Evolutionary conservation across 1,140 invertebrate species (phyloP).

Genomic region (Nixonia krombeini): DNA sequence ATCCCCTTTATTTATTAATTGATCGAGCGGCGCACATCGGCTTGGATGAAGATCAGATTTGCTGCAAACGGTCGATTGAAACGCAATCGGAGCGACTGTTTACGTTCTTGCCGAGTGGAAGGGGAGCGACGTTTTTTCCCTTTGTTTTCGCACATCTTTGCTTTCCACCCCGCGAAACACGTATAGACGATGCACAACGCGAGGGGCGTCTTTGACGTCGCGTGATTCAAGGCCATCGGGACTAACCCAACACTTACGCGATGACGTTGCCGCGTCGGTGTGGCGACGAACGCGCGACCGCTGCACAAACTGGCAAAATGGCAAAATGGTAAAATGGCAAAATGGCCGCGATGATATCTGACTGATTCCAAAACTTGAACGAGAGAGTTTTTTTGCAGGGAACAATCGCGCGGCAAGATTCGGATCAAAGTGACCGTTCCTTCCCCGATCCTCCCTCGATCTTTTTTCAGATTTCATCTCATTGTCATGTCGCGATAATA

Average conservation of each 20-base stretch:
- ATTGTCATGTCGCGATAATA: no score
- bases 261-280: slow-evolving; percentile 2
- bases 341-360: slow-evolving; percentile 31
- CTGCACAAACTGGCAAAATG: slow-evolving; percentile 22
- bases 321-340: slow-evolving; percentile 25
- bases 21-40: no score
- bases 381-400: slow-evolving; percentile 23
- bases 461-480: no score
- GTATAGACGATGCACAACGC: slow-evolving; percentile 9
- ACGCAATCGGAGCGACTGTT: no score
- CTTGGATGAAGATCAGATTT: no score
- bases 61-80: no score
- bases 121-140: slow-evolving; percentile 3
- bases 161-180: background rate
- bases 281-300: background rate
- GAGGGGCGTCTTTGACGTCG: slow-evolving; percentile 11
- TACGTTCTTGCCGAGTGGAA: background rate
- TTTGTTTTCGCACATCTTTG: slow-evolving; percentile 17
- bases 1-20: no score
- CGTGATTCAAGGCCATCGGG: slow-evolving; percentile 32
- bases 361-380: slow-evolving; percentile 36
- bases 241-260: slow-evolving; percentile 6
- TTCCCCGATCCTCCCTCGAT: no score
- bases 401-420: slow-evolving; percentile 38
- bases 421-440: slow-evolving; percentile 31